phyloP scores from a whole-genome alignment of 92 coral and sea anemone species.

The Anthopleura xanthogrammica region DNA sequence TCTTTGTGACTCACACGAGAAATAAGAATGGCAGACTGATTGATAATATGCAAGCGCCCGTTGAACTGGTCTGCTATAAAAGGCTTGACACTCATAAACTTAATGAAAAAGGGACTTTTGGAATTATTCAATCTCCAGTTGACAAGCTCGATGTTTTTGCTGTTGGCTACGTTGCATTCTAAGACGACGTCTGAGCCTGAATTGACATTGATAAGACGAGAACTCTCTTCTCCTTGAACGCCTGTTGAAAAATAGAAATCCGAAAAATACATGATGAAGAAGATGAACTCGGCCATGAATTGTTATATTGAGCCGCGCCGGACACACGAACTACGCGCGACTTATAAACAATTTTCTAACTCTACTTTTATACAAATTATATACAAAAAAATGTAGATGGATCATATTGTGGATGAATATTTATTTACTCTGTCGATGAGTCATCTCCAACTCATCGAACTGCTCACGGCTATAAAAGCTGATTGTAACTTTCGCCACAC shows the following conservation, averaged over 20 bases:
- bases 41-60: conserved; percentile 76
- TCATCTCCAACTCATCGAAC: conserved; percentile 6
- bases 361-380: neutral
- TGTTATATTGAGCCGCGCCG: neutral
- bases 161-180: conserved; percentile 50
- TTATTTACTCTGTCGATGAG: conserved; percentile 2
- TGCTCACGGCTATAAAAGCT: neutral
- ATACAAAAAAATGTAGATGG: neutral
- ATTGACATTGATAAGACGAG: conserved; percentile 48
- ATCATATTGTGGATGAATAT: neutral
- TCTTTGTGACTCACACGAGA: conserved; percentile 65
- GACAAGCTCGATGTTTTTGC: conserved; percentile 44
- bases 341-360: neutral
- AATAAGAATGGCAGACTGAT: conserved; percentile 70
- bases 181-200: conserved; percentile 74
- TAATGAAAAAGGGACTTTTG: conserved; percentile 67
- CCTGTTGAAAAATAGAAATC: conserved; percentile 8
- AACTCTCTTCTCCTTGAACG: conserved; percentile 20
- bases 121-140: conserved; percentile 89
- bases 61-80: conserved; percentile 64
- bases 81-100: conserved; percentile 81
- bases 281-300: neutral
- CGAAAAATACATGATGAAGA: neutral
- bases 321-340: conserved; percentile 2
- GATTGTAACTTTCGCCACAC: neutral